Evolutionary conservation across 2,888 invertebrate species (phyloP), one percentile per base, ranked within the genome.

Genomic region (Frankliniella intonsa): DNA sequence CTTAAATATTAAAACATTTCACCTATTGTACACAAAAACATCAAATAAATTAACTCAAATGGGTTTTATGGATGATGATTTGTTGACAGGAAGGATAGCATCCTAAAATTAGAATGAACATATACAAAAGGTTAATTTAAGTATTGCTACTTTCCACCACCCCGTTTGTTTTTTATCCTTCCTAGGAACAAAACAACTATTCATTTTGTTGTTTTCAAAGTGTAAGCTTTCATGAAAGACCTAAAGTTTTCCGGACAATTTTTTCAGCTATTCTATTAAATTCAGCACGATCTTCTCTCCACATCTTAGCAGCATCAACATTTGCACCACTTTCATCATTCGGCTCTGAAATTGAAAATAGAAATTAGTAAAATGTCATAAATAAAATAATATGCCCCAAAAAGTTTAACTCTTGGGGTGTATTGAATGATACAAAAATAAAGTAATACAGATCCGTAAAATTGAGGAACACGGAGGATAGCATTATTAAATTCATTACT

Each of bases 251-350:
- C 85, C 96, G 91, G 49, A 99, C 99, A 85, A 98, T 91, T 87
- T 93, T 92, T 87, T 96, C 94, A 7, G 99, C 98, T 86, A 97
- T 97, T 88, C 91, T 92, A 87, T 98, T 95, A 88, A 99, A 99
- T 87, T 98, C 95, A 19, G 93, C 92, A 19, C 98, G 90, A 87
- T 98, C 95, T 88, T 99, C 99, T 83, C 99, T 90, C 98, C 98
- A 99, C 95, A 98, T 98, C 89, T 98, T 99, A 0, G 98, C 98
- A 12, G 99, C 99, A 89, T 99, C 99, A 0, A 99, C 99, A 89
- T 99, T 99, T 0, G 99, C 99, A 19, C 98, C 98, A 87, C 98
- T 98, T 88, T 99, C 99, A 87, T 99, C 99, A 88, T 99, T 99
- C 0, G 99, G 99, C 88, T 99, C 99, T 93, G 88, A 79, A 88